Evolutionary conservation across 2,113 vertebrate species (phyloP).

Genomic region (Copsychus sechellarum): DNA sequence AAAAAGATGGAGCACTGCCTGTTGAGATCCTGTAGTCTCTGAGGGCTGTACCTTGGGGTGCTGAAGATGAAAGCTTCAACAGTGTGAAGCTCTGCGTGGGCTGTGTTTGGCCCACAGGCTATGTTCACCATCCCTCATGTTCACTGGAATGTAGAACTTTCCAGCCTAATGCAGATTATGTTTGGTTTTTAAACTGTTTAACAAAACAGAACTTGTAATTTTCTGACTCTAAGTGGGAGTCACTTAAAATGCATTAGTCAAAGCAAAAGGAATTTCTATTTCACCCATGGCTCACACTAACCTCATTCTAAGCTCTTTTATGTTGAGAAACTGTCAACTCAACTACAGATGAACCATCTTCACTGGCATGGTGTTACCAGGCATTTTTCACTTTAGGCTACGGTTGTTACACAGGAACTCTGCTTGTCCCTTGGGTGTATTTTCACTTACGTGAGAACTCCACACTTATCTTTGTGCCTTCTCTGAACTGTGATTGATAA

Average conservation of each 20-base stretch:
- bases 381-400: not conserved
- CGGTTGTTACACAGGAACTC: not conserved
- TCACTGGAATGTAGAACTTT: slow-evolving; percentile 50
- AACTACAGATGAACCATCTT: not conserved
- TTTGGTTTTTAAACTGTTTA: slow-evolving; percentile 42
- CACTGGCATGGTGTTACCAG: not conserved
- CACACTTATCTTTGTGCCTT: not conserved
- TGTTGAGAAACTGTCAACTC: not conserved
- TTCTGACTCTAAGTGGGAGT: slow-evolving; percentile 47
- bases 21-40: not conserved
- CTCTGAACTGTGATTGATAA: not conserved
- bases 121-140: slow-evolving; percentile 18
- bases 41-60: not conserved
- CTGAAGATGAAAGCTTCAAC: slow-evolving; percentile 46
- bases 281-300: not conserved
- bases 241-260: slow-evolving; percentile 43
- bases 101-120: slow-evolving; percentile 61
- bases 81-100: slow-evolving; percentile 60
- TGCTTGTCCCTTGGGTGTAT: not conserved
- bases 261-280: slow-evolving; percentile 38
- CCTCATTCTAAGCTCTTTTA: not conserved
- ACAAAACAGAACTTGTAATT: slow-evolving; percentile 52
- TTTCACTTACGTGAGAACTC: not conserved
- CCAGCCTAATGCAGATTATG: not conserved
- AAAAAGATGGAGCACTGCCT: not conserved